A percentile compares a stretch with the other conserved stretches of the same genome.
phyloP scores from a whole-genome alignment of 1,140 invertebrate species.

The Anastrepha obliqua region DNA sequence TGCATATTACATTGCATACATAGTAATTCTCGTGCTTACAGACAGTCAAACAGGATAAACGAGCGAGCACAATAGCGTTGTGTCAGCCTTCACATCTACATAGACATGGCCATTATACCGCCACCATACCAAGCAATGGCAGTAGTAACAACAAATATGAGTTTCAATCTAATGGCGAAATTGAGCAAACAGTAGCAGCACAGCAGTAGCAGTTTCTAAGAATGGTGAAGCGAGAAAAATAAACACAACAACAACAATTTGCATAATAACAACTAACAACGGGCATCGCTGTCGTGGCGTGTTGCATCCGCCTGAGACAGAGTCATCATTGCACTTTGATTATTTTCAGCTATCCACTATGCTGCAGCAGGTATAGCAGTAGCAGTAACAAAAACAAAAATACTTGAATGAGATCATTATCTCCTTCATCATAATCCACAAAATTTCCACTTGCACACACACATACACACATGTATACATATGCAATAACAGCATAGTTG shows the following conservation, averaged over 20 bases:
- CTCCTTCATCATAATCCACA: background rate
- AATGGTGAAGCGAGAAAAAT: background rate
- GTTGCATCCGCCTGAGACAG: background rate
- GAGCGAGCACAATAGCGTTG: background rate
- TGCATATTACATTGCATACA: background rate
- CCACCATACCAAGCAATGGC: background rate
- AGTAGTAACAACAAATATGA: background rate
- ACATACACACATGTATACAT: background rate
- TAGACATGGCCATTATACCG: background rate
- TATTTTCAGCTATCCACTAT: conserved; percentile 12
- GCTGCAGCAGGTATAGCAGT: background rate
- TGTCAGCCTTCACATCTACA: background rate
- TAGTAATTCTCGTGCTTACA: no score
- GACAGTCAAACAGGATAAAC: background rate
- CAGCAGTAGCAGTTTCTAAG: background rate
- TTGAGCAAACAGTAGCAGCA: background rate
- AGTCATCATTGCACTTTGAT: conserved; percentile 30
- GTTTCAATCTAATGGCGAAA: background rate
- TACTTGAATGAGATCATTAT: background rate
- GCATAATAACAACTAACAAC: background rate
- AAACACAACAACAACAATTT: background rate
- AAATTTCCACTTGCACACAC: background rate
- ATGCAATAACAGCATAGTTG: background rate
- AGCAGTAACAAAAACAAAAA: background rate
- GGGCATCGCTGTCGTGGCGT: conserved; percentile 17